Evolutionary conservation across 2,888 invertebrate species (phyloP).

Genomic region (Dascillus cervinus): DNA sequence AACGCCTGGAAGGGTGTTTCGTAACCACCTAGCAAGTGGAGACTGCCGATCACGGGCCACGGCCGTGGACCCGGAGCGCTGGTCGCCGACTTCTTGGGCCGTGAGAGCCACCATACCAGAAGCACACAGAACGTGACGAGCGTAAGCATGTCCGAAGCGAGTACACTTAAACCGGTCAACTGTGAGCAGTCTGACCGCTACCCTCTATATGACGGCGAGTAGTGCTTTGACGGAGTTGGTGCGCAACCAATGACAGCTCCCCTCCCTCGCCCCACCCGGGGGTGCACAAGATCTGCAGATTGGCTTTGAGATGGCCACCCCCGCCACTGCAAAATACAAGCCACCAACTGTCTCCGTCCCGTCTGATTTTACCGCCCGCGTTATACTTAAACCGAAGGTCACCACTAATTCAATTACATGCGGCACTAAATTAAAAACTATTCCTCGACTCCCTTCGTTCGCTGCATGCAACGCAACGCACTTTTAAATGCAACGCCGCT

Average conservation of each 20-base stretch:
- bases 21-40: slow-evolving; percentile 57
- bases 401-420: slow-evolving; percentile 15
- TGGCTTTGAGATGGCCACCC: slow-evolving; percentile 31
- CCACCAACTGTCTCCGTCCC: slow-evolving; percentile 13
- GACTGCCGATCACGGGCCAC: slow-evolving; percentile 62
- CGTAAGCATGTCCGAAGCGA: slow-evolving; percentile 36
- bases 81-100: slow-evolving; percentile 21
- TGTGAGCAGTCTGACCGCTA: slow-evolving; percentile 37
- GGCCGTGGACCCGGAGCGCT: slow-evolving; percentile 59
- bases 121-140: slow-evolving; percentile 31
- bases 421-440: no score
- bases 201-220: slow-evolving; percentile 35
- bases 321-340: slow-evolving; percentile 20
- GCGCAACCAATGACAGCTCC: slow-evolving; percentile 33
- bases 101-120: slow-evolving; percentile 31
- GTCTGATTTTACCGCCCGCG: slow-evolving; percentile 11
- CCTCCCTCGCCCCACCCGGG: slow-evolving; percentile 36
- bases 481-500: no score
- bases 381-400: slow-evolving; percentile 14
- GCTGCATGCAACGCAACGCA: no score
- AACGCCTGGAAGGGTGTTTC: slow-evolving; percentile 67
- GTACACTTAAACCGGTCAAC: slow-evolving; percentile 32
- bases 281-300: slow-evolving; percentile 34
- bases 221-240: slow-evolving; percentile 30
- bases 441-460: no score